Conservation (phyloP, 2,888 invertebrate species). For the Leptogaster cylindrica region DNA sequence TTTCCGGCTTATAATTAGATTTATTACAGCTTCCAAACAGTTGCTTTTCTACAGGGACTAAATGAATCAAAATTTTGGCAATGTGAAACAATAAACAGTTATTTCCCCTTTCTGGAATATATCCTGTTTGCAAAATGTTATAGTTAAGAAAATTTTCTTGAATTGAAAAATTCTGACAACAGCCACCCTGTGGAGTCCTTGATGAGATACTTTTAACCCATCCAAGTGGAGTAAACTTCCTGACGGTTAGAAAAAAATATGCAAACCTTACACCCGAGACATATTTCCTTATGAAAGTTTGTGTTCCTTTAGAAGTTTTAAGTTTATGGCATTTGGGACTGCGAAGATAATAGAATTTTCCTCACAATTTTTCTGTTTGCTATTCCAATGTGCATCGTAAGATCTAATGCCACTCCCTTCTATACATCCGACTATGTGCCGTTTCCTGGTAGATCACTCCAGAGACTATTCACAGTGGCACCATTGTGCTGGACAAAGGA, state of each 20-base stretch:
- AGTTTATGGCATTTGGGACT: neutral
- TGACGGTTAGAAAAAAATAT: conserved; percentile 6
- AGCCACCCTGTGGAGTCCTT: no score
- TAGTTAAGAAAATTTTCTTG: neutral
- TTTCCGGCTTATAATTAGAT: no score
- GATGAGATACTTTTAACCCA: neutral
- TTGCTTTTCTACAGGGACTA: no score
- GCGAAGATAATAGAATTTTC: conserved; percentile 7
- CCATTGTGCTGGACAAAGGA: neutral
- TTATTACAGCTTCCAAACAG: no score
- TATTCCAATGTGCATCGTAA: conserved; percentile 34
- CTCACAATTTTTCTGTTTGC: conserved; percentile 23
- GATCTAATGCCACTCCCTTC: conserved; percentile 35
- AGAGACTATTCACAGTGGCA: neutral
- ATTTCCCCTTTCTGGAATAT: neutral
- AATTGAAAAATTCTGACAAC: neutral
- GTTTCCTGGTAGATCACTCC: neutral
- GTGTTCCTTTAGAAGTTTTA: neutral
- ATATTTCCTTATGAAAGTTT: conserved; percentile 6
- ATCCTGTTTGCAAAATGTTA: neutral
- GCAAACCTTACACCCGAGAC: conserved; percentile 5
- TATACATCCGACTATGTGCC: conserved; percentile 2
- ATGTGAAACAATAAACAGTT: neutral
- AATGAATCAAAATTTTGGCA: neutral
- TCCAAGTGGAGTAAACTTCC: neutral